Conservation (phyloP, 2,888 invertebrate genomes). For the Adela reaumurella region DNA sequence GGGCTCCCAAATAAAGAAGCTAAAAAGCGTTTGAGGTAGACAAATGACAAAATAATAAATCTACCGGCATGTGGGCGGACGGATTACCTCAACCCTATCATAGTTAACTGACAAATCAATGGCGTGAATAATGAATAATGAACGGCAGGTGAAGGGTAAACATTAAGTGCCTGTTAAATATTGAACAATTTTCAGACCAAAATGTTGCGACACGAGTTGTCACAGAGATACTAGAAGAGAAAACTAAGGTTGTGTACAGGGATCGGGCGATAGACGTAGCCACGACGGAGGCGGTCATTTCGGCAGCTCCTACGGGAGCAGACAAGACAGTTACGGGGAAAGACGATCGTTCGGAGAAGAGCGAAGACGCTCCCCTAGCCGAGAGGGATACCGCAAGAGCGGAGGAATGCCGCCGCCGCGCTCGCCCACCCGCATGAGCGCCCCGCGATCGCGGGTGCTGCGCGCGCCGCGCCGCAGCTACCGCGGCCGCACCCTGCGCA, state of each 20-base stretch:
- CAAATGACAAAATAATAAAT: too few relatives aligned
- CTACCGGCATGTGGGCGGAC: too few relatives aligned
- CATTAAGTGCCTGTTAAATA: background rate
- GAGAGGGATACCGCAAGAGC: conserved; percentile 45
- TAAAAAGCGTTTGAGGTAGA: too few relatives aligned
- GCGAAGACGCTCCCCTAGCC: conserved; percentile 51
- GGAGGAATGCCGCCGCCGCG: conserved; percentile 46
- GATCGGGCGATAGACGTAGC: conserved; percentile 54
- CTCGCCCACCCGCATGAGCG: conserved; percentile 27
- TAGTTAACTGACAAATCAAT: background rate
- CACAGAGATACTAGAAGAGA: background rate
- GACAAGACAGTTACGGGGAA: conserved; percentile 55
- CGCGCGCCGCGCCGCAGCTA: conserved; percentile 49
- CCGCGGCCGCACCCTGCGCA: conserved; percentile 51
- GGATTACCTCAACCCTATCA: background rate
- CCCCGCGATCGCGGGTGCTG: conserved; percentile 40
- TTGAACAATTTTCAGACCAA: background rate
- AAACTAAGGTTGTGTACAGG: conserved; percentile 45
- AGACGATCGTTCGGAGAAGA: conserved; percentile 52
- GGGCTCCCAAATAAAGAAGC: too few relatives aligned
- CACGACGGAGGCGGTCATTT: conserved; percentile 56
- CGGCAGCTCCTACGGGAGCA: conserved; percentile 50
- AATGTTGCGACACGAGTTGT: background rate
- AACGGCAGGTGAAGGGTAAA: background rate
- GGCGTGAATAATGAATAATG: background rate